Conservation (phyloP, 2,113 vertebrate species). For the Dolichotis patagonum region DNA sequence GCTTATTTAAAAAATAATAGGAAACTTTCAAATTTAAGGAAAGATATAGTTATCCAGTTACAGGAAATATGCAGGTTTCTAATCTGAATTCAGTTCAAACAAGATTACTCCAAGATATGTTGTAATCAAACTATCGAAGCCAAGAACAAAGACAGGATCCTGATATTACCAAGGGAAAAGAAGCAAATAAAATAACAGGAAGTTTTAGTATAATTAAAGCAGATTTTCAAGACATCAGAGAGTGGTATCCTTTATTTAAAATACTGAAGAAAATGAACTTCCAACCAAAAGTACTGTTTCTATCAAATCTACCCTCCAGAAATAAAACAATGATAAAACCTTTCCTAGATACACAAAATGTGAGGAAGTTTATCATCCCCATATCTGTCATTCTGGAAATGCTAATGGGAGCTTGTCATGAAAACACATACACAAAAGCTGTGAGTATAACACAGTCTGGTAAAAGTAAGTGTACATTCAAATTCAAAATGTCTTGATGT, state of each 20-base stretch:
- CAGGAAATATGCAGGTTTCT: neutral
- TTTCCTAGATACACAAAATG: neutral
- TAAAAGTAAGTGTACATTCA: neutral
- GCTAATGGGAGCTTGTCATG: too few species aligned
- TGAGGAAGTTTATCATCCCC: neutral
- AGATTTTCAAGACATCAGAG: neutral
- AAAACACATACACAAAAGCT: neutral
- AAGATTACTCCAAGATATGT: neutral
- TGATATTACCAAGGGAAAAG: neutral
- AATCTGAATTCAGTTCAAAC: neutral
- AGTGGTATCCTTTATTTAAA: neutral
- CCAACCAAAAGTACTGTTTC: neutral
- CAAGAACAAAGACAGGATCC: neutral
- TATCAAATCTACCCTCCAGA: neutral
- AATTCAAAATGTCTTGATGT: neutral
- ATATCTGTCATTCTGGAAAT: neutral
- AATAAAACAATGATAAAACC: neutral
- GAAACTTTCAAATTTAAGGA: neutral
- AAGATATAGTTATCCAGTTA: neutral
- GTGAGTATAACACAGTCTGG: neutral
- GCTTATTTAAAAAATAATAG: neutral
- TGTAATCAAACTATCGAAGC: neutral
- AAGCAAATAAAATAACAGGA: neutral
- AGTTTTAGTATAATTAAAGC: neutral
- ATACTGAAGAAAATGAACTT: neutral